Evolutionary conservation across 2,888 invertebrate species (phyloP).

Genomic region (Drosophila greeni): DNA sequence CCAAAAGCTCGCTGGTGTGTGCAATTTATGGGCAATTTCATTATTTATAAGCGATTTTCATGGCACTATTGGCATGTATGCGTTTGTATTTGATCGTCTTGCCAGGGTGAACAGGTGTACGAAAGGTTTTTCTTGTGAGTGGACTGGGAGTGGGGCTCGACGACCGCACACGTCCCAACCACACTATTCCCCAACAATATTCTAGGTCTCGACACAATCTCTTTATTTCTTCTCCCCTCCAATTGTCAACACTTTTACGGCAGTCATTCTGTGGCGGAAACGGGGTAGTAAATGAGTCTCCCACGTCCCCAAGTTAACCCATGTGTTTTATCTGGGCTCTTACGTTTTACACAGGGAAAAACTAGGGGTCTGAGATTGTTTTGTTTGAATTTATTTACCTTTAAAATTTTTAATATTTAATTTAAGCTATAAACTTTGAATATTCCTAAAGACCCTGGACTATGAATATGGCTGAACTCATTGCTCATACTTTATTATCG

Average conservation of each 20-base stretch:
- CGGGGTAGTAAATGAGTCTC: constrained; percentile 9
- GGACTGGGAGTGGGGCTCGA: constrained; percentile 17
- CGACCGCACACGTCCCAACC: background rate
- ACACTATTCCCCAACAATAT: constrained; percentile 9
- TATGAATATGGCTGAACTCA: background rate
- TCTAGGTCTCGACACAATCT: constrained; percentile 16
- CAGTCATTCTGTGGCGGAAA: constrained; percentile 12
- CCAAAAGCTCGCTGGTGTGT: constrained; percentile 15
- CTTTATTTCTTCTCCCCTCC: constrained; percentile 6
- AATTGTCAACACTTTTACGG: constrained; percentile 29
- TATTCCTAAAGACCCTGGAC: background rate
- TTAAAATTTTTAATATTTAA: no score
- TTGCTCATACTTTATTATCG: no score
- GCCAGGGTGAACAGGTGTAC: constrained; percentile 25
- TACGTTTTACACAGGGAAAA: background rate
- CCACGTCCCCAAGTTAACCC: constrained; percentile 17
- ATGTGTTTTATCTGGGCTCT: background rate
- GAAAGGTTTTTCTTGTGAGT: constrained; percentile 5
- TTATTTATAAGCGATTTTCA: constrained; percentile 59
- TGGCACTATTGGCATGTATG: constrained; percentile 28
- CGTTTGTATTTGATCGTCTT: constrained; percentile 26
- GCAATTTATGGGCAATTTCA: constrained; percentile 62
- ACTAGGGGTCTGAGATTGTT: background rate
- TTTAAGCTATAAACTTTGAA: background rate
- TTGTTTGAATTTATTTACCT: no score